Conservation (phyloP, 2,113 vertebrate species). For the Ursus arctos region DNA sequence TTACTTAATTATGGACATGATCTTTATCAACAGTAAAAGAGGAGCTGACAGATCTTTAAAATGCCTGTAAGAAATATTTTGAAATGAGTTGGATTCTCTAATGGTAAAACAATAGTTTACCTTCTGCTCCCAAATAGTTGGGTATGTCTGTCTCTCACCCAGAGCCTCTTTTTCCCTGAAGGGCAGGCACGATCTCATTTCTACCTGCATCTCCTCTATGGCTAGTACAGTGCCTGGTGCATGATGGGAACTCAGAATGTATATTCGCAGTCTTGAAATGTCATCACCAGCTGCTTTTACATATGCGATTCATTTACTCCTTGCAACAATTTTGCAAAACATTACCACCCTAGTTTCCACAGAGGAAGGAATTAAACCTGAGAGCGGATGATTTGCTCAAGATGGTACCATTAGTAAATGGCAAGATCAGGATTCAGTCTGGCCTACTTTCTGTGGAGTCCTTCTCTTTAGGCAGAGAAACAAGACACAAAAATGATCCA, state of each 20-base stretch:
- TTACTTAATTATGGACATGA: conserved; percentile 3
- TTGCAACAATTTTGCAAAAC: background rate
- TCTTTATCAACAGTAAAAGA: background rate
- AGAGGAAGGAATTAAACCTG: background rate
- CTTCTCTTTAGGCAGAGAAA: background rate
- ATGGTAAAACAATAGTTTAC: background rate
- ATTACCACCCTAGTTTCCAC: background rate
- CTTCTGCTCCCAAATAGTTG: background rate
- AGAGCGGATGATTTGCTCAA: background rate
- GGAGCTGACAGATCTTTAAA: background rate
- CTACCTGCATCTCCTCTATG: background rate
- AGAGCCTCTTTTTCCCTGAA: background rate
- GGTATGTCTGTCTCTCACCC: background rate
- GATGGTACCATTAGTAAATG: background rate
- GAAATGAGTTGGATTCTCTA: conserved; percentile 1
- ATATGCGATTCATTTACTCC: background rate
- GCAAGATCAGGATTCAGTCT: background rate
- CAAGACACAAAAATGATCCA: background rate
- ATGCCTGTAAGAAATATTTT: background rate
- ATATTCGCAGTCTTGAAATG: background rate
- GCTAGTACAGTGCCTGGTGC: background rate
- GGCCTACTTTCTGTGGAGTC: background rate
- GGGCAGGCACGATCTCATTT: background rate
- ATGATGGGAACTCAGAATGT: background rate
- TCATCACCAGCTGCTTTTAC: background rate